Percentiles rank a stretch among this genome's conserved stretches.
These are phyloP conservation scores for Clinocottus analis DNA, from an alignment of 2,113 vertebrate species.

Conservation along the genomic window DNA sequence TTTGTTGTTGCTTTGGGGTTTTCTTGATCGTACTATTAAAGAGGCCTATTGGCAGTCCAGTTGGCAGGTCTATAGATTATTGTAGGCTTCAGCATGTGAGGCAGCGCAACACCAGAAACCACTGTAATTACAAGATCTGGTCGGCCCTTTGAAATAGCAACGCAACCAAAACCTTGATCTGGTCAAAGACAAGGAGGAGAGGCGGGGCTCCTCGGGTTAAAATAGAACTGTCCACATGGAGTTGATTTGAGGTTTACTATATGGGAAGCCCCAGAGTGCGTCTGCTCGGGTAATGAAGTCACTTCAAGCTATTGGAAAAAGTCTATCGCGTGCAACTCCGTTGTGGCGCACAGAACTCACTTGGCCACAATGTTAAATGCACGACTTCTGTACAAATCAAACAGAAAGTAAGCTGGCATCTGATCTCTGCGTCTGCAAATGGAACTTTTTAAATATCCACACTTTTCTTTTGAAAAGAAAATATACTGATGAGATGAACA, in stretches of 20 bases:
- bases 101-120: constrained; percentile 79
- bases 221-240: constrained; percentile 82
- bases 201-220: constrained; percentile 68
- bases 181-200: constrained; percentile 67
- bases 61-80: constrained; percentile 72
- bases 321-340: constrained; percentile 58
- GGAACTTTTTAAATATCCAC: neutral
- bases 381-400: constrained; percentile 47
- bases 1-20: constrained; percentile 70
- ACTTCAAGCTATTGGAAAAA: constrained; percentile 58
- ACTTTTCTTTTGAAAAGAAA: constrained; percentile 23
- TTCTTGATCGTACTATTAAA: constrained; percentile 77
- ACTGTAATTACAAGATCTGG: constrained; percentile 80
- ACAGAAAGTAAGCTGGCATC: constrained; percentile 14
- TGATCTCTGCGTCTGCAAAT: constrained; percentile 14
- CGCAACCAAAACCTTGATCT: constrained; percentile 75
- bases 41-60: constrained; percentile 61
- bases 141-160: constrained; percentile 72
- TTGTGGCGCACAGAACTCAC: constrained; percentile 47
- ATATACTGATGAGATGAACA: constrained; percentile 11
- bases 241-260: constrained; percentile 82
- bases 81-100: constrained; percentile 65
- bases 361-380: constrained; percentile 66
- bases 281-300: constrained; percentile 65
- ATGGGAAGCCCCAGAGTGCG: constrained; percentile 66